Evolutionary conservation across 2,113 vertebrate species (phyloP).

Genomic region (Burhinus bistriatus): DNA sequence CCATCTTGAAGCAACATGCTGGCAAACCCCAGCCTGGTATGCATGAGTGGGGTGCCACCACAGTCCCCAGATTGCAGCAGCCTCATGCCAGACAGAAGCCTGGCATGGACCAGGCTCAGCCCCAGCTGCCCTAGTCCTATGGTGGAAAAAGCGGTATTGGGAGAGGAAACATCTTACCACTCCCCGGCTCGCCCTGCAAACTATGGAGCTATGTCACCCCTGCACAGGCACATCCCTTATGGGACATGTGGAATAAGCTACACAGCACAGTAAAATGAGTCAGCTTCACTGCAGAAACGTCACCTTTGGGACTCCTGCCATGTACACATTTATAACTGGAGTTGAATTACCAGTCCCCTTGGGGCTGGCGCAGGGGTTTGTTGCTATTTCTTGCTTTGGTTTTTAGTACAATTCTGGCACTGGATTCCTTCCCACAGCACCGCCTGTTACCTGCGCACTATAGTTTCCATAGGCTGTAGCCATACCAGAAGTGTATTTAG

Average conservation of each 20-base stretch:
- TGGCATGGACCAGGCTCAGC: accelerated
- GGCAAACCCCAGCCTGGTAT: neutral
- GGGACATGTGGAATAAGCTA: neutral
- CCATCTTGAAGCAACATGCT: neutral
- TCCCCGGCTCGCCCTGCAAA: neutral
- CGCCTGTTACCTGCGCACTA: neutral
- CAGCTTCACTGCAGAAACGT: neutral
- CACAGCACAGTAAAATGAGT: neutral
- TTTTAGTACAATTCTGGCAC: neutral
- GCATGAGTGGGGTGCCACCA: accelerated
- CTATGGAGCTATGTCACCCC: neutral
- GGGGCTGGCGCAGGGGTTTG: accelerated
- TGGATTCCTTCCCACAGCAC: neutral
- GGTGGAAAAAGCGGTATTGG: neutral
- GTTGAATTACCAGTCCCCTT: neutral
- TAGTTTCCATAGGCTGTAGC: neutral
- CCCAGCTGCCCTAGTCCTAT: neutral
- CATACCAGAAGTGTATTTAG: accelerated
- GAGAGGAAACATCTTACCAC: neutral
- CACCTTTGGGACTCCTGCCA: slow-evolving; percentile 30
- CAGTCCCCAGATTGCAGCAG: neutral
- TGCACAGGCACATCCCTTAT: neutral
- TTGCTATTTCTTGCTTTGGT: slow-evolving; percentile 5
- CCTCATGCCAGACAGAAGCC: neutral
- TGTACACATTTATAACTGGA: neutral